A percentile compares a stretch with the other conserved stretches of the same genome.
Conservation (phyloP, 2,113 vertebrate genomes). For the Tetrax tetrax region DNA sequence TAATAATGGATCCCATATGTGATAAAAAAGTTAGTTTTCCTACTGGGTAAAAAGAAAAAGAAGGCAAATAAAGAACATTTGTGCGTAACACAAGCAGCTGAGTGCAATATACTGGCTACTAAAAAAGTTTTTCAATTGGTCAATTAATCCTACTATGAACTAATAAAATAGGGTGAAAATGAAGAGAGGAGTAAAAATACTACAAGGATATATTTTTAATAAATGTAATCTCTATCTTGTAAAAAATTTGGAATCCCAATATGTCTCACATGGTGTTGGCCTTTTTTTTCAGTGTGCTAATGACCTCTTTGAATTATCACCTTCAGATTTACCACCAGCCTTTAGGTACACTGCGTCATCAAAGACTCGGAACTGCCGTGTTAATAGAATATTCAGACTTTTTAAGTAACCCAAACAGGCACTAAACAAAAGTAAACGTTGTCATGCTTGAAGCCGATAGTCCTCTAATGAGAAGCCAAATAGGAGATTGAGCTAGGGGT, state of each 20-base stretch:
- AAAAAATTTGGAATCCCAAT: background rate
- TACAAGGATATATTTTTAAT: background rate
- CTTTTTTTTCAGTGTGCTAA: constrained; percentile 24
- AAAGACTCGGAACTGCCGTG: background rate
- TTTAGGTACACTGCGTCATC: constrained; percentile 28
- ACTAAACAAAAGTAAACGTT: constrained; percentile 42
- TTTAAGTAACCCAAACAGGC: constrained; percentile 42
- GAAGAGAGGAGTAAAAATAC: background rate
- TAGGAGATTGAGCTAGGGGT: background rate
- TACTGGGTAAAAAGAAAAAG: background rate
- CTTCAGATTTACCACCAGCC: constrained; percentile 32
- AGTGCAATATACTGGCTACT: background rate
- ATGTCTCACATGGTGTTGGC: background rate
- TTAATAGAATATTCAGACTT: background rate
- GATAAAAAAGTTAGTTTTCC: background rate
- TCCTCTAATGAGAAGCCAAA: constrained; percentile 10
- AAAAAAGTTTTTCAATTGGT: background rate
- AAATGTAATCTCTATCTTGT: background rate
- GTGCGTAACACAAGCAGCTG: background rate
- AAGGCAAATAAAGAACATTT: background rate
- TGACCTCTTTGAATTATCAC: constrained; percentile 27
- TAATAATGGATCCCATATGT: background rate
- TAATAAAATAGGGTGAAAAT: background rate
- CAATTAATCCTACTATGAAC: background rate
- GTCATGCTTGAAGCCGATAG: background rate